phyloP scores from a whole-genome alignment of 2,113 vertebrate genomes.

The Archocentrus centrarchus region DNA sequence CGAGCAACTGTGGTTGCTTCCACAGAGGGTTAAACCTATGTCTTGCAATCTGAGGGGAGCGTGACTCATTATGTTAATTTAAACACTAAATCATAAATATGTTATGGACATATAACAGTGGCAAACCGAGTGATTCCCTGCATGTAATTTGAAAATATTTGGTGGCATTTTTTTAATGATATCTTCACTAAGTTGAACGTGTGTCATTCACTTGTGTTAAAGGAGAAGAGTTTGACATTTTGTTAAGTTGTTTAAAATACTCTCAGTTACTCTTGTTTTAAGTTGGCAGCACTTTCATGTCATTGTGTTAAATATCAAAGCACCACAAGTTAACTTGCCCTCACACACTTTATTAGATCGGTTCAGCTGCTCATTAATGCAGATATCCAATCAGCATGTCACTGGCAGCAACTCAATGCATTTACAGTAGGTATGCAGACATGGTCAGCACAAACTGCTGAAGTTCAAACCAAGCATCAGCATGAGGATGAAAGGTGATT shows the following conservation, averaged over 20 bases:
- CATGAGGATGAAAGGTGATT: not conserved
- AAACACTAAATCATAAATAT: not conserved
- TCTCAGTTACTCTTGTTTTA: no score
- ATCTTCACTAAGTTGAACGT: fast-evolving
- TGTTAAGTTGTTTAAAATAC: not conserved
- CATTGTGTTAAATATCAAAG: not conserved
- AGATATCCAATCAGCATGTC: not conserved
- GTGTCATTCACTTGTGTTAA: not conserved
- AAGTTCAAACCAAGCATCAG: not conserved
- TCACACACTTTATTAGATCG: not conserved
- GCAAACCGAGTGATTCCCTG: not conserved
- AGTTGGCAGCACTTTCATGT: not conserved
- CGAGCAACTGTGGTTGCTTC: not conserved
- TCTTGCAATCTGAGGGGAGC: not conserved
- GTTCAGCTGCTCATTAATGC: not conserved
- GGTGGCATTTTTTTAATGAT: not conserved
- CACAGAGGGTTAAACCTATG: no score
- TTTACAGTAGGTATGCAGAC: not conserved
- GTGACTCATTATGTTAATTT: not conserved
- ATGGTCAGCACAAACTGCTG: not conserved
- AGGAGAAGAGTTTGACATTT: not conserved
- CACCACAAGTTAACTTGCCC: fast-evolving
- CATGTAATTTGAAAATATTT: not conserved
- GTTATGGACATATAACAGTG: not conserved
- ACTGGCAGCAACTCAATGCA: not conserved